Evolutionary conservation across 1,140 invertebrate genomes (phyloP).

Genomic region (Nephotettix cincticeps): DNA sequence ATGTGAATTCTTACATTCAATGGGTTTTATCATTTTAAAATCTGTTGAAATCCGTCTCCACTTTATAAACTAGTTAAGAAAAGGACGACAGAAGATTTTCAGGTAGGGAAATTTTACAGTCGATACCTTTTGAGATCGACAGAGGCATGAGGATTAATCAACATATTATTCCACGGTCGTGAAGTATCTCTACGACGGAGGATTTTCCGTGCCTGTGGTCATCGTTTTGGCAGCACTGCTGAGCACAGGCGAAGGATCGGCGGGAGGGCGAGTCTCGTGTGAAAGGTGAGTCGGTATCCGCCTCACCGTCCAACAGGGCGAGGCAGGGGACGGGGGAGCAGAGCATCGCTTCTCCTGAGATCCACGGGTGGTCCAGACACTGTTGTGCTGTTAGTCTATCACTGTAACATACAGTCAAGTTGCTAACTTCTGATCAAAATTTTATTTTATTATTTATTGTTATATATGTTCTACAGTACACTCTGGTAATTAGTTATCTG

Average conservation of each 20-base stretch:
- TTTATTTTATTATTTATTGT: neutral
- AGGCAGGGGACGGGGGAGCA: neutral
- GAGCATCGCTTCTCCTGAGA: constrained; percentile 36
- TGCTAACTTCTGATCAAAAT: neutral
- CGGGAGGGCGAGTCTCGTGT: neutral
- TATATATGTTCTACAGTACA: neutral
- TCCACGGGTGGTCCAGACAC: constrained; percentile 63
- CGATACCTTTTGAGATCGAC: too few species aligned
- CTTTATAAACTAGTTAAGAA: too few species aligned
- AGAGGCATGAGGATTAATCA: constrained; percentile 20
- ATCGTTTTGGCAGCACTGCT: constrained; percentile 27
- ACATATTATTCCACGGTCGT: constrained; percentile 35
- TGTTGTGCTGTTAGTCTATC: constrained; percentile 60
- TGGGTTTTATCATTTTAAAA: too few species aligned
- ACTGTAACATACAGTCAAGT: too few species aligned
- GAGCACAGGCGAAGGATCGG: constrained; percentile 16
- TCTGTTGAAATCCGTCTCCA: too few species aligned
- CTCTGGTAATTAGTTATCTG: neutral
- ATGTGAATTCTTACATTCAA: too few species aligned
- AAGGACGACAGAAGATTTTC: too few species aligned
- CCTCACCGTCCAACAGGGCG: neutral
- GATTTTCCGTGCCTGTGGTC: constrained; percentile 19
- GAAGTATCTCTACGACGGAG: constrained; percentile 34
- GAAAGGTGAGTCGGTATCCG: neutral
- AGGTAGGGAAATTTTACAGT: too few species aligned